These are phyloP conservation scores for Heterodera filipjevi DNA, from an alignment of 2,888 invertebrate species.

Conservation along the genomic window DNA sequence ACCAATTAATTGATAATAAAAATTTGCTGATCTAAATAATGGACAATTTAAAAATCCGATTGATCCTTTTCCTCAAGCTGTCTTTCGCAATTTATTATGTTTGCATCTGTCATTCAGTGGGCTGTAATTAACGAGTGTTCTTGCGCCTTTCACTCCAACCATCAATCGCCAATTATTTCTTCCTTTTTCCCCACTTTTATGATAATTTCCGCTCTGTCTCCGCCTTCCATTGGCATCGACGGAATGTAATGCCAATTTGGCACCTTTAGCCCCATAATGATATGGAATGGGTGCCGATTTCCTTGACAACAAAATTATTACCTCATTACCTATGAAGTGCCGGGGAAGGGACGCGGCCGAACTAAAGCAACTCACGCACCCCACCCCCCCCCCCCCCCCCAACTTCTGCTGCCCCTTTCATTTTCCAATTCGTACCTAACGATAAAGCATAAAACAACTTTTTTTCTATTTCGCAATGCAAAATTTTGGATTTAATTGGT, in stretches of 20 bases:
- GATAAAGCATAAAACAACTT: background rate
- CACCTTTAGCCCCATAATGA: background rate
- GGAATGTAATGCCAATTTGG: background rate
- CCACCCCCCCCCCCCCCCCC: background rate
- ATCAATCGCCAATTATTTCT: too few species aligned
- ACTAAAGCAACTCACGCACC: background rate
- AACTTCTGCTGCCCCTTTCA: background rate
- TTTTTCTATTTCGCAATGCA: background rate
- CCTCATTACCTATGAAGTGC: background rate
- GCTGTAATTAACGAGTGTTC: too few species aligned
- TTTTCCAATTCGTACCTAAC: background rate
- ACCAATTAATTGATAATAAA: too few species aligned
- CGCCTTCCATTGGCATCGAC: background rate
- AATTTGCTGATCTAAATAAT: too few species aligned
- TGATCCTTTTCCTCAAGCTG: too few species aligned
- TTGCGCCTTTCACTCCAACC: too few species aligned
- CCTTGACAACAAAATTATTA: constrained; percentile 5
- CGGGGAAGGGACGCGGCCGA: background rate
- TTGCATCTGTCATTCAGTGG: too few species aligned
- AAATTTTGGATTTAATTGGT: background rate
- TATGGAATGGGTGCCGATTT: background rate
- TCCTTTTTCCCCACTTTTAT: too few species aligned
- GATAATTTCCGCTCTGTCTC: too few species aligned
- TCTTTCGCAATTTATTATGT: too few species aligned
- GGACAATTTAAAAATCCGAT: too few species aligned